phyloP scores from a whole-genome alignment of 2,888 invertebrate species.

The Toxonevra muliebris region DNA sequence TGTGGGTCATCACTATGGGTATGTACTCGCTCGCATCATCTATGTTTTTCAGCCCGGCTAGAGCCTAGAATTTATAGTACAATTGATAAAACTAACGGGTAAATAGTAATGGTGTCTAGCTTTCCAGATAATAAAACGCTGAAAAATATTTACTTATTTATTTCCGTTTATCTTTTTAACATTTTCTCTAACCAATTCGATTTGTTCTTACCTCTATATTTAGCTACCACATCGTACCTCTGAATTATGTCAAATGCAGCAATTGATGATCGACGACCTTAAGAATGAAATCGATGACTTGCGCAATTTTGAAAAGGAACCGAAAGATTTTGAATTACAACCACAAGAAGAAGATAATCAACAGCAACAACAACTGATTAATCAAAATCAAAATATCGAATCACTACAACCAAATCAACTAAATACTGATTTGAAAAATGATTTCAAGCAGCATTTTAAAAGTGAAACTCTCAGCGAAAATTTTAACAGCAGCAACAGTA shows the following conservation, averaged over 20 bases:
- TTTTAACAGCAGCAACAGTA: not conserved
- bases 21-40: too few species aligned
- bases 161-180: not conserved
- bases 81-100: too few species aligned
- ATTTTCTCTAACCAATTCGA: not conserved
- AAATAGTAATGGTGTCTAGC: too few species aligned
- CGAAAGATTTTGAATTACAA: slow-evolving; percentile 25
- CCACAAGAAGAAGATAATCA: slow-evolving; percentile 36
- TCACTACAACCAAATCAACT: not conserved
- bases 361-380: slow-evolving; percentile 27
- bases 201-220: not conserved
- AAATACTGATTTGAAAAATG: slow-evolving; percentile 36
- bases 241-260: slow-evolving; percentile 80
- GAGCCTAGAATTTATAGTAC: too few species aligned
- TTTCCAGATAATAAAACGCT: too few species aligned
- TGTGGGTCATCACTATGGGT: too few species aligned
- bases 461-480: not conserved
- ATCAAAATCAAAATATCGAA: slow-evolving; percentile 14
- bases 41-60: too few species aligned
- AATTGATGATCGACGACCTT: slow-evolving; percentile 78
- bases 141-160: too few species aligned
- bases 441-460: slow-evolving; percentile 31
- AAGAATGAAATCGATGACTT: slow-evolving; percentile 72
- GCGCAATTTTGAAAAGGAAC: slow-evolving; percentile 63
- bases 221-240: slow-evolving; percentile 78